Base-by-base conservation (phyloP, 1,140 invertebrate species). In the Zaprionus capensis region DNA sequence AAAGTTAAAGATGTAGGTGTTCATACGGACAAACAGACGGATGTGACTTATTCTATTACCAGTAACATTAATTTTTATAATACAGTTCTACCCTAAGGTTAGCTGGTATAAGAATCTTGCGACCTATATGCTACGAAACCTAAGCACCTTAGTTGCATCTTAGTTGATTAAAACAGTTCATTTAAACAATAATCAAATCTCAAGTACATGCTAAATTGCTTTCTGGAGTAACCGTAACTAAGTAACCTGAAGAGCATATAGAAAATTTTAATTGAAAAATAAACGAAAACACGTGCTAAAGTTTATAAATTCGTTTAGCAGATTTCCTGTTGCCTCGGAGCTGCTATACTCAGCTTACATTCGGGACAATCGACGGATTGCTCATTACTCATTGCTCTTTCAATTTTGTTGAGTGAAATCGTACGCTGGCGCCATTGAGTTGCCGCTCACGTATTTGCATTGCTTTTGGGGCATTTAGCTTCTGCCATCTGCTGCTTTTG, bases 371-470 rank as follows among this genome's bases (percentile, higher is more conserved):
- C 41, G 41, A 17, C 41, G n/a, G 41, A 46, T 34, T 34, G 31
- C 41, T 46, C 41, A 46, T 46, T 17, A 46, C 41, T 46, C 41
- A 46, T 9, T 41, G n/a, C 7, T 28, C 1, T 61, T 53, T 61
- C 5, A 53, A n/a, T 28, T 57, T 36, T 22, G 38, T 12, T 65
- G 34, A 51, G 24, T 46, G 41, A 17, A 66, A 53, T 26, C 69
- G 55, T 80, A 68, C 64, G 41, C 51, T 64, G 68, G 56, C 69
- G 73, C 65, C 44, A 63, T 81, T 78, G 84, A 88, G 85, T 90
- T 81, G 57, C 44, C 58, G 69, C 78, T 66, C 44, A 65, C 61
- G 74, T 76, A 88, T 88, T 87, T 87, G 76, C 81, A 74, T 72
- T 81, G 61, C 67, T 65, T 71, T 46, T 7, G 41, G 53, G 44